A percentile compares a stretch with the other conserved stretches of the same genome.
Evolutionary conservation across 2,888 invertebrate species (phyloP).

Genomic region (Stenoptilia bipunctidactyla): DNA sequence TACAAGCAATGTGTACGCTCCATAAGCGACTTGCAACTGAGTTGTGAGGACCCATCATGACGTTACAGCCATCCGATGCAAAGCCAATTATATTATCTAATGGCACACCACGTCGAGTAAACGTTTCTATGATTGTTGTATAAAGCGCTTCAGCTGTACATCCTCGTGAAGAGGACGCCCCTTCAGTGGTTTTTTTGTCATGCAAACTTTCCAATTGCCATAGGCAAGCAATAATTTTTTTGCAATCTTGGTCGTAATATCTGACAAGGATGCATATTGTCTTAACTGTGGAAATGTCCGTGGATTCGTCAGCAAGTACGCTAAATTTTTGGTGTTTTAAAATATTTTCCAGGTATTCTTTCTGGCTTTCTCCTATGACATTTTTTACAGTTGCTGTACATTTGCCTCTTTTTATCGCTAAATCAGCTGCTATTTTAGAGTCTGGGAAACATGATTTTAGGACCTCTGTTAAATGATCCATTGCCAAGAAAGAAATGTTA

Average conservation of each 20-base stretch:
- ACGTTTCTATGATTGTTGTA: slow-evolving; percentile 12
- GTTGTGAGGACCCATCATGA: slow-evolving; percentile 15
- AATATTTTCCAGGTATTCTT: slow-evolving; percentile 10
- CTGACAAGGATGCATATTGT: slow-evolving; percentile 10
- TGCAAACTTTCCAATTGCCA: slow-evolving; percentile 10
- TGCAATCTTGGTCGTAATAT: slow-evolving; percentile 7
- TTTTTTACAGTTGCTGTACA: slow-evolving; percentile 10
- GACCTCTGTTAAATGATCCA: slow-evolving; percentile 11
- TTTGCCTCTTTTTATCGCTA: slow-evolving; percentile 11
- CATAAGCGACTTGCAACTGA: slow-evolving; percentile 12
- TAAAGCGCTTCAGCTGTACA: slow-evolving; percentile 13
- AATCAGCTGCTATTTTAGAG: slow-evolving; percentile 10
- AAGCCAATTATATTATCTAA: slow-evolving; percentile 14
- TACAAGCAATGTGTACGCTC: too few species aligned
- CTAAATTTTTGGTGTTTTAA: slow-evolving; percentile 12
- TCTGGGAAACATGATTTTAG: slow-evolving; percentile 8
- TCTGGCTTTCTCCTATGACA: slow-evolving; percentile 12
- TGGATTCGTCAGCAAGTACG: slow-evolving; percentile 11
- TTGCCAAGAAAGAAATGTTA: slow-evolving; percentile 9
- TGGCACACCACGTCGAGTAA: slow-evolving; percentile 10
- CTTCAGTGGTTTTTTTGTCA: slow-evolving; percentile 9
- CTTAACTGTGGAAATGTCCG: slow-evolving; percentile 8
- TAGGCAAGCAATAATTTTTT: slow-evolving; percentile 9
- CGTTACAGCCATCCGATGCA: slow-evolving; percentile 15
- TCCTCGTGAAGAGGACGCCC: too few species aligned